Evolutionary conservation across 2,888 invertebrate species (phyloP).

Genomic region (Ypsolopha sequella): DNA sequence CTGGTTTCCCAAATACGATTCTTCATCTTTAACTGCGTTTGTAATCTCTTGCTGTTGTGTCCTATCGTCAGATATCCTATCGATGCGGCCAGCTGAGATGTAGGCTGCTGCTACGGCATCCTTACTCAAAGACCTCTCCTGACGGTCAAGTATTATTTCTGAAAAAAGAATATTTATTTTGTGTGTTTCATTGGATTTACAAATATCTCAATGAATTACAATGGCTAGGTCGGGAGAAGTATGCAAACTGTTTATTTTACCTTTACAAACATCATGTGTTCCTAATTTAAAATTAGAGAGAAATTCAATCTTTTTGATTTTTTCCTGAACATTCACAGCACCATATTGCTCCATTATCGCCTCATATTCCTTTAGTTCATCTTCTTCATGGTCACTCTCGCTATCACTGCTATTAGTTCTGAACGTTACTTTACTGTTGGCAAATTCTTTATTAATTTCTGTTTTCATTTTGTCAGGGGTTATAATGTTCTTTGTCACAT

Average conservation of each 20-base stretch:
- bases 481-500: slow-evolving; percentile 34
- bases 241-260: slow-evolving; percentile 40
- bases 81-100: slow-evolving; percentile 43
- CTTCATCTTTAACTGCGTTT: too few species aligned
- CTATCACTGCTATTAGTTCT: slow-evolving; percentile 53
- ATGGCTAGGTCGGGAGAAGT: too few species aligned
- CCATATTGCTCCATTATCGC: slow-evolving; percentile 63
- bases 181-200: too few species aligned
- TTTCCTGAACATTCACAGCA: slow-evolving; percentile 3
- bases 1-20: too few species aligned
- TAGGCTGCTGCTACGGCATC: slow-evolving; percentile 67
- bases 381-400: slow-evolving; percentile 62
- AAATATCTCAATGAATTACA: too few species aligned
- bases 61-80: slow-evolving; percentile 17
- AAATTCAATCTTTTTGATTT: slow-evolving; percentile 64
- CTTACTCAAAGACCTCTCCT: slow-evolving; percentile 66
- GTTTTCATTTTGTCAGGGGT: slow-evolving; percentile 48
- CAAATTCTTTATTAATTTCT: slow-evolving; percentile 52
- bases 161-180: slow-evolving; percentile 11
- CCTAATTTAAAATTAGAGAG: slow-evolving; percentile 74
- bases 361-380: slow-evolving; percentile 55
- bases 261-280: slow-evolving; percentile 71
- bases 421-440: slow-evolving; percentile 29
- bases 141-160: slow-evolving; percentile 70
- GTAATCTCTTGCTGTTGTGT: too few species aligned